Conservation (phyloP, 2,113 vertebrate species). For the Elgaria multicarinata region DNA sequence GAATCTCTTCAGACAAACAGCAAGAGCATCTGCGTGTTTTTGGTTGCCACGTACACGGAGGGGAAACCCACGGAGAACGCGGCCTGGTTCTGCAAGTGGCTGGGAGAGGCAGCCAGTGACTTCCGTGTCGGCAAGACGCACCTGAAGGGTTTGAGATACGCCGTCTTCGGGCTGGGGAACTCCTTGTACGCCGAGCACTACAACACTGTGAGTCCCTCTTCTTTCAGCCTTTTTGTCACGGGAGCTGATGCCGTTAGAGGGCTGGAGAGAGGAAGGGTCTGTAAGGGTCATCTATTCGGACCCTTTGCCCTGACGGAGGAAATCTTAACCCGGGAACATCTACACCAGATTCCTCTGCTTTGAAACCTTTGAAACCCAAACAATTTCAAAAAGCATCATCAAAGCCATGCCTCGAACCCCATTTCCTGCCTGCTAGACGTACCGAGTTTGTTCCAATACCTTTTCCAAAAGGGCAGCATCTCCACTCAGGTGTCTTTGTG, state of each 20-base stretch:
- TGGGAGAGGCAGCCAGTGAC: constrained; percentile 89
- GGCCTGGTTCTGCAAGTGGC: constrained; percentile 94
- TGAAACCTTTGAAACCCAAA: background rate
- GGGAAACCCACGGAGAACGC: constrained; percentile 86
- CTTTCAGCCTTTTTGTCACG: accelerated
- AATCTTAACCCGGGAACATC: background rate
- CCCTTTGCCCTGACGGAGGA: background rate
- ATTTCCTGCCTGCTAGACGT: too few species aligned
- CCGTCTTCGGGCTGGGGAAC: constrained; percentile 92
- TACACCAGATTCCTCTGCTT: accelerated
- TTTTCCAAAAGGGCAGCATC: too few species aligned
- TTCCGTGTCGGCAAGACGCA: constrained; percentile 89
- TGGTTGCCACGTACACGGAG: constrained; percentile 90
- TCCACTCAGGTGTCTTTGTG: too few species aligned
- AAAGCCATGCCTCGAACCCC: too few species aligned
- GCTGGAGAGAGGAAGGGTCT: too few species aligned
- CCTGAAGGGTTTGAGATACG: constrained; percentile 89
- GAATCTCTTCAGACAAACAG: constrained; percentile 74
- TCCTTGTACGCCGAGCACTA: constrained; percentile 87
- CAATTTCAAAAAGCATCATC: too few species aligned
- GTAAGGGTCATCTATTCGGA: background rate
- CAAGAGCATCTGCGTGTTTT: constrained; percentile 86
- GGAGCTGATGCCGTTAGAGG: background rate
- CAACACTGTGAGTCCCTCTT: constrained; percentile 83
- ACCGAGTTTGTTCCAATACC: too few species aligned